Evolutionary conservation across 2,888 invertebrate genomes (phyloP), one percentile per base, ranked within the genome.

Genomic region (Callyntrura guangdongensis): DNA sequence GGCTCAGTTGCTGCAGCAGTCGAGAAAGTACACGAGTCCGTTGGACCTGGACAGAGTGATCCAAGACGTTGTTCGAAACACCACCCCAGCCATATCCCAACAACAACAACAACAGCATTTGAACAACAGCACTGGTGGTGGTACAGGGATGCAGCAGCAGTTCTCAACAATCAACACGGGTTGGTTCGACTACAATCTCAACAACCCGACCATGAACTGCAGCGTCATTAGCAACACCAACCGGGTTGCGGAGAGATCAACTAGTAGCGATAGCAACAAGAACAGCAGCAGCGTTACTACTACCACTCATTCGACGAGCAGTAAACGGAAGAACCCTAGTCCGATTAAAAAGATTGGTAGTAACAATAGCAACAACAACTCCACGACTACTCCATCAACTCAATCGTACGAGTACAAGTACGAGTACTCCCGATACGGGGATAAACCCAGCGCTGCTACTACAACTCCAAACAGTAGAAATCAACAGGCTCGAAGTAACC

Each of bases 151-250:
- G n/a, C n/a, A n/a, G n/a, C 17, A 17, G 8, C 49, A 88, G 56
- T 88, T 56, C 56, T 11, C 2, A 0, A 88, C 88, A n/a, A 82
- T 82, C 56, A 88, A 88, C 56, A 88, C 88, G 3, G 88, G 88
- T 0, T 88, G 88, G 88, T 88, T 88, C 45, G 88, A 88, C 12
- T 88, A 88, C 22, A 81, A 88, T 53, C 47, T 88, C 12, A 81
- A 82, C 22, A 88, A 81, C 56, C 88, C 88, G 11, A 82, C 61
- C 0, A 81, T 88, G 81, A 87, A 83, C 59, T 12, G 20, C 5
- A n/a, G 25, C 8, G 69, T 69, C 12, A 53, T 53, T 1, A 53
- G 22, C 53, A 79, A 45, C 36, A 47, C 47, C 47, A 67, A 45
- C 12, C 14, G 56, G 20, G 36, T 81, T 20, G 17, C 5, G 12